These are phyloP conservation scores for Origma solitaria DNA, from an alignment of 2,113 vertebrate species.

Conservation along the genomic window DNA sequence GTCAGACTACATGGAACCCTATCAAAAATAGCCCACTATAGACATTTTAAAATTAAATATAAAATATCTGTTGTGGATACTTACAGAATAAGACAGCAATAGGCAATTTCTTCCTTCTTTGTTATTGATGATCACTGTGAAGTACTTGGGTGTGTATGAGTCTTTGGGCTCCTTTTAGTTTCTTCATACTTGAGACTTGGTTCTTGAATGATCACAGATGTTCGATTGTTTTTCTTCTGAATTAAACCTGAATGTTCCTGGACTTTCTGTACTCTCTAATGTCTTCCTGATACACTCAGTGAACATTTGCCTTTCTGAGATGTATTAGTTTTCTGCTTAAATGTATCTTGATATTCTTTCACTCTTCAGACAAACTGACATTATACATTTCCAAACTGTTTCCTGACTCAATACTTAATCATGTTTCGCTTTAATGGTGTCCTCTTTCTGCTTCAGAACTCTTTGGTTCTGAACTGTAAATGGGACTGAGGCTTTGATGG, in stretches of 20 bases:
- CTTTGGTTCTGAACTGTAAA: background rate
- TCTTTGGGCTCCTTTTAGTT: background rate
- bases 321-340: background rate
- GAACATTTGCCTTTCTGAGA: background rate
- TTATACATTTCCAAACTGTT: background rate
- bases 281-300: background rate
- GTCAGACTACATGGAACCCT: background rate
- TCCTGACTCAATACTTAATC: background rate
- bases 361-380: background rate
- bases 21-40: background rate
- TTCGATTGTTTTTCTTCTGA: background rate
- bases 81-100: background rate
- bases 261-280: background rate
- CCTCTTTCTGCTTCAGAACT: background rate
- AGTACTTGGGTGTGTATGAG: background rate
- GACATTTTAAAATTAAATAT: background rate
- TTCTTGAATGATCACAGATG: background rate
- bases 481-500: background rate
- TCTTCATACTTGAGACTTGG: background rate
- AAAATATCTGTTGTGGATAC: background rate
- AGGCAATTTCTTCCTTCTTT: background rate
- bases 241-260: background rate
- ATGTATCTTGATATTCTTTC: background rate
- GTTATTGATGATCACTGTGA: background rate
- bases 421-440: background rate